phyloP scores from a whole-genome alignment of 2,797 vertebrate genomes.

The Hippocampus kuda region DNA sequence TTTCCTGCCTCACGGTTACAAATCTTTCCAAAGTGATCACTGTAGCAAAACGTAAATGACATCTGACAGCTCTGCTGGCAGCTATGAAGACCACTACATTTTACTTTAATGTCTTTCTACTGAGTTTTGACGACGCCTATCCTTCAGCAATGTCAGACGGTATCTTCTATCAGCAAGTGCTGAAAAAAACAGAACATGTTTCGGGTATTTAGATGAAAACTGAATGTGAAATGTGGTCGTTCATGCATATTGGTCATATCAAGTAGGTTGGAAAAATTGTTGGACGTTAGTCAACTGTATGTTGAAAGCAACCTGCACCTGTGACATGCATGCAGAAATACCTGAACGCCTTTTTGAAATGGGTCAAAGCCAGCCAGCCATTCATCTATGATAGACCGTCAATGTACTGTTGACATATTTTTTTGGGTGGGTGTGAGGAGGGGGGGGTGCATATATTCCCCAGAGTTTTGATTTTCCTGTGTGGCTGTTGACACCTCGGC shows the following conservation, averaged over 20 bases:
- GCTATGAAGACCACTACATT: constrained; percentile 10
- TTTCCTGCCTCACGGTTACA: background rate
- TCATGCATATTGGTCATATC: background rate
- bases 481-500: constrained; percentile 26
- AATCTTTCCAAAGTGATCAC: constrained; percentile 15
- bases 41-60: constrained; percentile 9
- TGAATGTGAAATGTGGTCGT: background rate
- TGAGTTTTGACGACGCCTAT: background rate
- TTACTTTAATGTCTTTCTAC: background rate
- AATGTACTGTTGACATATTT: constrained; percentile 9
- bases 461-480: constrained; percentile 1
- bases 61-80: constrained; percentile 4
- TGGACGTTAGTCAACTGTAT: background rate
- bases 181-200: background rate
- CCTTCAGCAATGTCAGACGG: background rate
- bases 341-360: constrained; percentile 23
- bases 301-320: constrained; percentile 4
- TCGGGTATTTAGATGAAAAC: background rate
- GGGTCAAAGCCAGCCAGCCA: constrained; percentile 11
- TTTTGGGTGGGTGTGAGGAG: constrained; percentile 1
- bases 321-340: constrained; percentile 10
- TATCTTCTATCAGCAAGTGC: background rate
- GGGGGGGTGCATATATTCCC: constrained; percentile 15
- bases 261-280: constrained; percentile 1
- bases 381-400: constrained; percentile 19